Conservation (phyloP, 2,113 vertebrate species). For the Erinaceus europaeus region DNA sequence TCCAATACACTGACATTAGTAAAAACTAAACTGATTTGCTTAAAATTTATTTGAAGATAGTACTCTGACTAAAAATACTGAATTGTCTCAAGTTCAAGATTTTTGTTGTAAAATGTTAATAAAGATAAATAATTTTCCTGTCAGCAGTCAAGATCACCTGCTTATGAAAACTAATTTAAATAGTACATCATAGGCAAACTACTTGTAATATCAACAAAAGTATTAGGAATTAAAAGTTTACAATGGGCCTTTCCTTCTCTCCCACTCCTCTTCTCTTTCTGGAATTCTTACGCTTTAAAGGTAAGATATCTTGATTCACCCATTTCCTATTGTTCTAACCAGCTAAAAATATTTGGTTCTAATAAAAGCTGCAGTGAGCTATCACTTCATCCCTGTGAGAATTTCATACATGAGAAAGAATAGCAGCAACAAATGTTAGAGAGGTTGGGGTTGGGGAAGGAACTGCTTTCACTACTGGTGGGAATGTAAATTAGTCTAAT, state of each 20-base stretch:
- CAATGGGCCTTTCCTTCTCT: neutral
- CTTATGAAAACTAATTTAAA: neutral
- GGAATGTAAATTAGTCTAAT: too few species aligned
- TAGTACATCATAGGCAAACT: neutral
- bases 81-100: neutral
- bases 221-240: neutral
- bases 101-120: neutral
- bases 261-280: neutral
- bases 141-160: neutral
- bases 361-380: too few species aligned
- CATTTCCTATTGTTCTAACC: neutral
- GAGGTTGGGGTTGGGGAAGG: too few species aligned
- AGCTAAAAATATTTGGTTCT: neutral
- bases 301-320: neutral
- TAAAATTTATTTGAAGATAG: neutral
- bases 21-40: neutral
- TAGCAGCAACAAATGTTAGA: too few species aligned
- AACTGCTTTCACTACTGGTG: too few species aligned
- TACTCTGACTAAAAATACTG: neutral
- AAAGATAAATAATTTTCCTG: neutral
- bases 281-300: neutral
- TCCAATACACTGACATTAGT: neutral
- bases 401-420: too few species aligned
- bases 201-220: neutral
- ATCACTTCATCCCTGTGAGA: too few species aligned